Base-by-base conservation (phyloP, 2,797 vertebrate species). In the Sciurus vulgaris region DNA sequence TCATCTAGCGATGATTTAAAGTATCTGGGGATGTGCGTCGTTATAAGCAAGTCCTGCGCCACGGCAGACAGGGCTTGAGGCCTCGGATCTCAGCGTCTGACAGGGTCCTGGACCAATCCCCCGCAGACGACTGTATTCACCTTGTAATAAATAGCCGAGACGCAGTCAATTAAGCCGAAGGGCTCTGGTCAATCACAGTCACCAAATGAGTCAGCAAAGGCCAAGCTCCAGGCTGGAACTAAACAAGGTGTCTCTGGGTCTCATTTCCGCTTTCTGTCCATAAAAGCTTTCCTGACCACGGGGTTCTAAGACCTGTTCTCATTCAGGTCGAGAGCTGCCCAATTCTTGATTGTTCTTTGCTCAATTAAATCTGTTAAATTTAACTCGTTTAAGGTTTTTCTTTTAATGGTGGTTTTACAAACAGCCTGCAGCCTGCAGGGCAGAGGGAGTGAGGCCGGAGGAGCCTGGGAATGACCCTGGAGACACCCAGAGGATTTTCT, bases 401-500 rank as follows among this genome's bases (percentile, higher is more conserved):
- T 56, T 56, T 56, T 79, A 77, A n/a, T 15, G 28, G 26, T 15
- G 14, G 44, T 35, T 35, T 28, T 8, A 59, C 26, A n/a, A 8
- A 76, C 5, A 41, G 9, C 28, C 35, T 9, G 24, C 13, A 18
- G 7, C 44, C 61, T 82, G 4, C 3, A 7, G 17, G 70, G 83
- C 49, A 63, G 77, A 26, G 17, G 30, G 70, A 54, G 61, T 10
- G 30, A 6, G 5, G 20, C 30, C 54, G 3, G 61, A 67, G 26
- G n/a, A 59, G 65, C 49, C 49, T 11, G 33, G 2, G 26, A 24
- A 8, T 4, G 22, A n/a, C 10, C 26, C 5, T 6, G 9, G 9
- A n/a, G 2, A 35, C 15, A 2, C 0, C 1, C 22, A 17, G 20
- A 3, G 0, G 10, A n/a, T 4, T 59, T 49, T 3, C 15, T 11